phyloP scores from a whole-genome alignment of 1,140 invertebrate species.

The Eriosoma lanigerum region DNA sequence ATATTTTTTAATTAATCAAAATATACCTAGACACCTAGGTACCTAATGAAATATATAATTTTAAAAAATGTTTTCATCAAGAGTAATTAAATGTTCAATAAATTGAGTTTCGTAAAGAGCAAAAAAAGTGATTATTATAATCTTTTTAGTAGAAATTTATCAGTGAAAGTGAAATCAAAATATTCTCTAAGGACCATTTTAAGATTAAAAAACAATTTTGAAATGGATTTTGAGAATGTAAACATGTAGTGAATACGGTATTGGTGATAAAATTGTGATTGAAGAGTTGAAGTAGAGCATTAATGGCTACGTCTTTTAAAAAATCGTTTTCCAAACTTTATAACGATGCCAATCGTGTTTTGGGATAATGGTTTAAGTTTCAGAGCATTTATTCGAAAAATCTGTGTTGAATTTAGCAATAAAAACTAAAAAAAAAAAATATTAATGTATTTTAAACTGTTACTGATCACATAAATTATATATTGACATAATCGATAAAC shows the following conservation, averaged over 20 bases:
- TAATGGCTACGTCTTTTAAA: conserved; percentile 19
- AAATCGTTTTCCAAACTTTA: conserved; percentile 13
- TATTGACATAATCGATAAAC: no score
- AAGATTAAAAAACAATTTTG: conserved; percentile 36
- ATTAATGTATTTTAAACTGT: no score
- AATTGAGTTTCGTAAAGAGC: background rate
- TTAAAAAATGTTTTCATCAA: background rate
- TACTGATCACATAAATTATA: no score
- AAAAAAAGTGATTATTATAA: conserved; percentile 10
- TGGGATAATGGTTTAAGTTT: conserved; percentile 31
- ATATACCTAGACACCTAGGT: no score
- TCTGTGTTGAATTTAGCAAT: background rate
- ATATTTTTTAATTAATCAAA: no score
- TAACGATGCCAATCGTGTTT: background rate
- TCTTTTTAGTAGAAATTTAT: background rate
- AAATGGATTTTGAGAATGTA: conserved; percentile 9
- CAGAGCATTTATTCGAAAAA: background rate
- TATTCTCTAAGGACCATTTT: conserved; percentile 30
- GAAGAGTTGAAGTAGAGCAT: conserved; percentile 35
- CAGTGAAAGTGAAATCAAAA: conserved; percentile 37
- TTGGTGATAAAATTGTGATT: conserved; percentile 25
- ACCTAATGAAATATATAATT: no score
- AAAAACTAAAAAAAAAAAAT: background rate
- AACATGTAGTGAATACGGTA: conserved; percentile 30
- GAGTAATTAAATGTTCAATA: background rate